A percentile compares a stretch with the other conserved stretches of the same genome.
Conservation (phyloP, 2,888 invertebrate species). For the Oasisia sp. region DNA sequence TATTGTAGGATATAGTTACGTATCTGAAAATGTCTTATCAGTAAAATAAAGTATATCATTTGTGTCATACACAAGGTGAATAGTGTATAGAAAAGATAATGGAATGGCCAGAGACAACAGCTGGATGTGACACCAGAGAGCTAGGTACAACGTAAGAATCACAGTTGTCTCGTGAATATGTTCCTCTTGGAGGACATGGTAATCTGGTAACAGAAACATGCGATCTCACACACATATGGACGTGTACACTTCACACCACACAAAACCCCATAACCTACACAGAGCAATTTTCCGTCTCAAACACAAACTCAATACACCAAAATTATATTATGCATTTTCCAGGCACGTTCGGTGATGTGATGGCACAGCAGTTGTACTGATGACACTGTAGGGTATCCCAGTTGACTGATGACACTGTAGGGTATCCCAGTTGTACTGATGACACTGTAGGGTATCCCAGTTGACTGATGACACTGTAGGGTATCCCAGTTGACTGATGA, state of each 20-base stretch:
- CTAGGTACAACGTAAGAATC: background rate
- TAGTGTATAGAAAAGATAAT: background rate
- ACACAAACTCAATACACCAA: background rate
- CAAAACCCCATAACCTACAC: background rate
- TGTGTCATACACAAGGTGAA: background rate
- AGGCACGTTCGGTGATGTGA: background rate
- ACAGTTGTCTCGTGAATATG: background rate
- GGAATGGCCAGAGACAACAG: background rate
- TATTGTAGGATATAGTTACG: background rate
- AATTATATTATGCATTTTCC: too few relatives aligned
- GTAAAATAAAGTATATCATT: background rate
- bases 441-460: background rate
- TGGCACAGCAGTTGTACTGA: background rate
- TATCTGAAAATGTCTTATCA: background rate
- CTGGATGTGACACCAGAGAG: background rate
- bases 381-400: background rate
- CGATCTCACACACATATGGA: background rate
- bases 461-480: background rate
- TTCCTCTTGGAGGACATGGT: background rate
- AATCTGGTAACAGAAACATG: background rate
- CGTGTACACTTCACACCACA: background rate
- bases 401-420: background rate
- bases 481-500: background rate
- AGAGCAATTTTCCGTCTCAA: background rate
- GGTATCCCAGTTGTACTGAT: background rate